phyloP scores from a whole-genome alignment of 1,140 invertebrate genomes.

The Drosophila navojoa region DNA sequence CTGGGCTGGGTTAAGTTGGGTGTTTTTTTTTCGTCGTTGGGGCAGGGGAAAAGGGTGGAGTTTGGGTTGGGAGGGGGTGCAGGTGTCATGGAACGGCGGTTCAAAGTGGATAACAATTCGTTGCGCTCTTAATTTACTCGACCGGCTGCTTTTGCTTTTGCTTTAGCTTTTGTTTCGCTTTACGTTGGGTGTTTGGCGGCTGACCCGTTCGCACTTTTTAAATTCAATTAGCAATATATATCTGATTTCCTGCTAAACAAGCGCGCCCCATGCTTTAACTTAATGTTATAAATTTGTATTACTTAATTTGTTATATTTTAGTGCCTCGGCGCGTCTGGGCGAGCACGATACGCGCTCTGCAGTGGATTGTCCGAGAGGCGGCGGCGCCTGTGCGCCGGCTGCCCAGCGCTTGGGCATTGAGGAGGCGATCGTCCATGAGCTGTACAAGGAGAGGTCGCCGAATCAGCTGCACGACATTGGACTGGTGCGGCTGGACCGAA shows the following conservation, averaged over 20 bases:
- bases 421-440: slow-evolving; percentile 83
- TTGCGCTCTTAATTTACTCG: slow-evolving; percentile 44
- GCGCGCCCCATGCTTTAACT: slow-evolving; percentile 15
- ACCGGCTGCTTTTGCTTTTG: slow-evolving; percentile 7
- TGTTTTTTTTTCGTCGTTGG: not conserved
- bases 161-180: no score
- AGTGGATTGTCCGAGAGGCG: slow-evolving; percentile 83
- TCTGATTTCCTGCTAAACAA: slow-evolving; percentile 65
- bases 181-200: slow-evolving; percentile 2
- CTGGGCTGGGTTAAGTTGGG: not conserved
- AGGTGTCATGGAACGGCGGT: slow-evolving; percentile 11
- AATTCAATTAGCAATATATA: slow-evolving; percentile 61
- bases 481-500: slow-evolving; percentile 82
- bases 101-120: slow-evolving; percentile 54
- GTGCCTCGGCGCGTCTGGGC: slow-evolving; percentile 84
- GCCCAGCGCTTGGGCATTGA: slow-evolving; percentile 64
- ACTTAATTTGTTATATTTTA: slow-evolving; percentile 35
- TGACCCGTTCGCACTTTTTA: slow-evolving; percentile 47
- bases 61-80: not conserved
- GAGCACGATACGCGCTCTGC: slow-evolving; percentile 84
- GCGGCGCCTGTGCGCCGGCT: slow-evolving; percentile 63
- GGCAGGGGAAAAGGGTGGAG: not conserved
- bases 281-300: not conserved
- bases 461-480: slow-evolving; percentile 85
- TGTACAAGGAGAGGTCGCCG: slow-evolving; percentile 70